Evolutionary conservation across 2,113 vertebrate genomes (phyloP), one percentile per base, ranked within the genome.

Genomic region (Corythaixoides concolor): DNA sequence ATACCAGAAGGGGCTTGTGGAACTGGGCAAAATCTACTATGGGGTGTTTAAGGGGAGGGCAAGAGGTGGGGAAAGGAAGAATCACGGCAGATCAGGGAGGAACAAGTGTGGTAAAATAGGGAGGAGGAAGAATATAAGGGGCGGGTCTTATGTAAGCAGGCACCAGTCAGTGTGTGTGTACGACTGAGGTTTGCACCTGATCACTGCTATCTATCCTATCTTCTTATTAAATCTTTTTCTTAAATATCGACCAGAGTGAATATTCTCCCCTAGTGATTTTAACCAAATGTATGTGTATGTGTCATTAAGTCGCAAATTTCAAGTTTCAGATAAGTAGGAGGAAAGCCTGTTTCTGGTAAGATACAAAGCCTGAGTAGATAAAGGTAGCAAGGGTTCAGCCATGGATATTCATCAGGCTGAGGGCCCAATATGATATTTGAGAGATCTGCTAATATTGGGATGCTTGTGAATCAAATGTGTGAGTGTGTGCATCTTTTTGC

Each of bases 241-340:
- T 53, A 45, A 45, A 32, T 81, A 53, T 37, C 13, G 8, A 83
- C 4, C 3, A 37, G 26, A 35, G 7, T 0, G 3, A 9, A 1
- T 43, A 39, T 52, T 72, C 72, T 39, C 3, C 21, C 18, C 9
- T 60, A 52, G 33, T 39, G 9, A 19, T 58, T 74, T 86, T 81
- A 77, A 53, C 2, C 8, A 5, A 39, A 2, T 26, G 1, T 47
- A 15, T 8, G 5, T 55, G 2, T 22, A 23, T 15, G 11, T 53
- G 15, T 27, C 17, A 59, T n/a, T 76, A 28, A 43, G 23, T 5
- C 43, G 14, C 8, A 76, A 79, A 79, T 52, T 52, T 64, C 24
- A 80, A 55, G 17, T 3, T 83, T 15, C 4, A 43, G n/a, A 32
- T 4, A 53, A 66, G 17, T 5, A 37, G 33, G 28, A 86, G 8